Evolutionary conservation across 2,113 vertebrate genomes (phyloP), one percentile per base, ranked within the genome.

Genomic region (Phylloscopus whistleri): DNA sequence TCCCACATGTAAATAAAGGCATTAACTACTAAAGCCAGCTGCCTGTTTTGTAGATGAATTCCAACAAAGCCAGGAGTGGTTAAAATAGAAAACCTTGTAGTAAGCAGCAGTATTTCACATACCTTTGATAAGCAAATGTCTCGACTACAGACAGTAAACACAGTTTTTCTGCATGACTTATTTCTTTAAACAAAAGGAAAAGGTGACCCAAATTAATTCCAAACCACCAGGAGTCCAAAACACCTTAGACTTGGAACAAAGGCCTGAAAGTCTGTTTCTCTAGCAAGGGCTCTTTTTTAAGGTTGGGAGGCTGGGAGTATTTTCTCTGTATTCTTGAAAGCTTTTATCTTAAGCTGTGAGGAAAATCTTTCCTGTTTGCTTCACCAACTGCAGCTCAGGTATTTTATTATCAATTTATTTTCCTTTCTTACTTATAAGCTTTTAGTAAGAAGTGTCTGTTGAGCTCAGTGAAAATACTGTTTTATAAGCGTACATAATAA

Each of bases 211-310:
- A 76, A 72, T 8, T 13, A 76, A 52, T 18, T 60, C 43, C 11
- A 41, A 10, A 86, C 28, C 21, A 43, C 15, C 30, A 72, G 37
- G 17, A 78, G 44, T 22, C 10, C 22, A 52, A 46, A 82, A 60
- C 11, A 52, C 30, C 41, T 53, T 13, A 37, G 8, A 23, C 16
- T 30, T 33, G 1, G 2, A 51, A 33, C 2, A 7, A 59, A 53
- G 30, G 27, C 30, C 49, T 48, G 16, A 37, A 37, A 72, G 6
- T 10, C 39, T 74, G 10, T 2, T 3, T 28, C 20, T 41, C 18
- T 6, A 7, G 26, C 4, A 8, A 68, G 14, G 0, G 0, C 8
- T 19, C 24, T 31, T 43, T 19, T 37, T 28, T 39, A 33, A 58
- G 53, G 23, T 26, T 30, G 7, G 8, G 26, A 80, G 49, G 13